These are phyloP conservation scores for Orthosia cruda DNA, from an alignment of 2,888 invertebrate species.

Conservation along the genomic window DNA sequence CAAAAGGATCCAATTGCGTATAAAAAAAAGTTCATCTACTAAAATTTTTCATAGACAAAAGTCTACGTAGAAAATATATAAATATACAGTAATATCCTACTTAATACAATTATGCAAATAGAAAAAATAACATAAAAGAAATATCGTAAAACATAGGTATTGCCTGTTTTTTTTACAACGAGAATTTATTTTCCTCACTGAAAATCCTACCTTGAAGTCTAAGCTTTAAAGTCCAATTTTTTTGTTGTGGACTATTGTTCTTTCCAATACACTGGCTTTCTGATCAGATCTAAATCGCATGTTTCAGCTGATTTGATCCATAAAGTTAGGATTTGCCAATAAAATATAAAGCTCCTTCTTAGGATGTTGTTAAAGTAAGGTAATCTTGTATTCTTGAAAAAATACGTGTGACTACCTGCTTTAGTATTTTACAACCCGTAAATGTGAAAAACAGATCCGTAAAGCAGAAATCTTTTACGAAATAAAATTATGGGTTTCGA, in stretches of 20 bases:
- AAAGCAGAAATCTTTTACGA: too few relatives aligned
- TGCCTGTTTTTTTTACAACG: background rate
- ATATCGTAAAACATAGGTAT: constrained; percentile 16
- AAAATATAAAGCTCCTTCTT: constrained; percentile 14
- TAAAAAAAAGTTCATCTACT: background rate
- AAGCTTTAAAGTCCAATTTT: background rate
- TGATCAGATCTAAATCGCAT: constrained; percentile 8
- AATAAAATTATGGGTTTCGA: background rate
- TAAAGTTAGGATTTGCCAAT: constrained; percentile 19
- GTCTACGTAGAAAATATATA: background rate
- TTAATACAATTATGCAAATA: constrained; percentile 29
- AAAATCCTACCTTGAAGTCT: background rate
- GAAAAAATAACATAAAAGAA: constrained; percentile 12
- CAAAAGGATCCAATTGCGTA: background rate
- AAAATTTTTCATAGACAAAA: background rate
- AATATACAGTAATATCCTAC: background rate
- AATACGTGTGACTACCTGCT: background rate
- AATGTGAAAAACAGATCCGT: too few relatives aligned
- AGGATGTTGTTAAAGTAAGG: constrained; percentile 29
- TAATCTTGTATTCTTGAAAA: background rate
- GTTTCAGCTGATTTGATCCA: constrained; percentile 13
- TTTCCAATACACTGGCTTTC: constrained; percentile 24
- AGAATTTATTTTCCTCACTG: background rate
- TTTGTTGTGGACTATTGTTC: background rate
- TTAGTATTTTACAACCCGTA: background rate